phyloP scores from a whole-genome alignment of 2,797 vertebrate species.

The Arrhamphus sclerolepis region DNA sequence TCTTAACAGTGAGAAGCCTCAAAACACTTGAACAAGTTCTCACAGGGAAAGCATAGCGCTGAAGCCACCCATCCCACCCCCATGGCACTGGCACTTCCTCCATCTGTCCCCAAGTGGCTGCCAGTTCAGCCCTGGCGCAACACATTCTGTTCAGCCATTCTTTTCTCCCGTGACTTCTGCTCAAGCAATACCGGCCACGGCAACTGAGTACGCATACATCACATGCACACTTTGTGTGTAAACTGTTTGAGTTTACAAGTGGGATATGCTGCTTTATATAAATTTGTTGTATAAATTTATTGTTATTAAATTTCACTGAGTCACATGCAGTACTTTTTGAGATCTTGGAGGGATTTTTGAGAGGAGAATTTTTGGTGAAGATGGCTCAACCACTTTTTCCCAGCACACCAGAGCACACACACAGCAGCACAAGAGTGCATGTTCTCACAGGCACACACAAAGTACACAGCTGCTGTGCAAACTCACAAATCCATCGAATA shows the following conservation, averaged over 20 bases:
- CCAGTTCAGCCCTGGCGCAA: slow-evolving; percentile 56
- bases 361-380: background rate
- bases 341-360: background rate
- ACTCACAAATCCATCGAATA: background rate
- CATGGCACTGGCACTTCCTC: slow-evolving; percentile 44
- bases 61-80: slow-evolving; percentile 18
- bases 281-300: too few species aligned
- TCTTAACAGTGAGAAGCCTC: slow-evolving; percentile 5
- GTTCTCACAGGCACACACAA: background rate
- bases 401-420: background rate
- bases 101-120: slow-evolving; percentile 53
- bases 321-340: background rate
- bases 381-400: slow-evolving; percentile 13
- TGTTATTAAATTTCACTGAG: background rate
- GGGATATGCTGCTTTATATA: background rate
- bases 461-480: slow-evolving; percentile 9
- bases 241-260: background rate
- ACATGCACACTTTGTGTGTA: background rate
- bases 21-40: slow-evolving; percentile 7
- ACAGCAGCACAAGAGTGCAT: slow-evolving; percentile 6
- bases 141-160: slow-evolving; percentile 32
- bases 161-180: slow-evolving; percentile 37
- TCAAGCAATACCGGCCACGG: slow-evolving; percentile 18
- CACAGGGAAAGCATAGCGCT: slow-evolving; percentile 3
- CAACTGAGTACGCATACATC: slow-evolving; percentile 10